Percentiles rank a stretch among this genome's conserved stretches.
Evolutionary conservation across 2,888 invertebrate genomes (phyloP).

Genomic region (Mythimna vitellina): DNA sequence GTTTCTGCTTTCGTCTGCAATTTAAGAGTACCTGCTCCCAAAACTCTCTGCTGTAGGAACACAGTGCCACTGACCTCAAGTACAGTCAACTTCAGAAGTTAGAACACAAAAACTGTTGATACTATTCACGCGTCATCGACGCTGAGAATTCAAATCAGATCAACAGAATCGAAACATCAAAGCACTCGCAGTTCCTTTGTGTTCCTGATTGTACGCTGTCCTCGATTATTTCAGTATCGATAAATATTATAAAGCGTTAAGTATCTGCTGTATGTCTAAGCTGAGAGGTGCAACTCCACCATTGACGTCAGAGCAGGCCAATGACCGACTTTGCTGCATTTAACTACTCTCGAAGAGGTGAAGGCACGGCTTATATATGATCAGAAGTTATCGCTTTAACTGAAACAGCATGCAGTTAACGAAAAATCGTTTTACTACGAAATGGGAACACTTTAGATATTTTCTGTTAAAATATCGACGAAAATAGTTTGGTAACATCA

Average conservation of each 20-base stretch:
- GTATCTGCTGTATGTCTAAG: conserved; percentile 60
- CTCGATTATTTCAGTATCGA: conserved; percentile 59
- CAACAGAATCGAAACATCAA: conserved; percentile 36
- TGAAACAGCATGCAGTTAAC: conserved; percentile 37
- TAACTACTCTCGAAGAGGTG: conserved; percentile 59
- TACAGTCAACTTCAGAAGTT: conserved; percentile 41
- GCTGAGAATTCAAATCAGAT: conserved; percentile 26
- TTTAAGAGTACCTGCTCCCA: conserved; percentile 40
- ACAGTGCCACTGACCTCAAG: conserved; percentile 42
- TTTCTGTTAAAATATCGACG: conserved; percentile 11
- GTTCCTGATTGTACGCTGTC: conserved; percentile 39
- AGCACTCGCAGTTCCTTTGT: conserved; percentile 42
- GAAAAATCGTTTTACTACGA: conserved; percentile 19
- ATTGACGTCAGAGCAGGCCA: conserved; percentile 79
- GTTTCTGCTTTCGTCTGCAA: conserved; percentile 39
- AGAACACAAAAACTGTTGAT: conserved; percentile 37
- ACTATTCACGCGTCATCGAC: conserved; percentile 17
- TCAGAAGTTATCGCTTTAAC: conserved; percentile 48
- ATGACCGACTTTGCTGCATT: conserved; percentile 71
- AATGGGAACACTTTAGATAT: conserved; percentile 11
- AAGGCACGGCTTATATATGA: conserved; percentile 53
- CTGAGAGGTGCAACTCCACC: conserved; percentile 68
- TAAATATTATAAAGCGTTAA: conserved; percentile 58
- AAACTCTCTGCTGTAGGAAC: conserved; percentile 19
- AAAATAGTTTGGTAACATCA: conserved; percentile 30